These are phyloP conservation scores for Operophtera brumata DNA, from an alignment of 2,888 invertebrate genomes.

Conservation along the genomic window DNA sequence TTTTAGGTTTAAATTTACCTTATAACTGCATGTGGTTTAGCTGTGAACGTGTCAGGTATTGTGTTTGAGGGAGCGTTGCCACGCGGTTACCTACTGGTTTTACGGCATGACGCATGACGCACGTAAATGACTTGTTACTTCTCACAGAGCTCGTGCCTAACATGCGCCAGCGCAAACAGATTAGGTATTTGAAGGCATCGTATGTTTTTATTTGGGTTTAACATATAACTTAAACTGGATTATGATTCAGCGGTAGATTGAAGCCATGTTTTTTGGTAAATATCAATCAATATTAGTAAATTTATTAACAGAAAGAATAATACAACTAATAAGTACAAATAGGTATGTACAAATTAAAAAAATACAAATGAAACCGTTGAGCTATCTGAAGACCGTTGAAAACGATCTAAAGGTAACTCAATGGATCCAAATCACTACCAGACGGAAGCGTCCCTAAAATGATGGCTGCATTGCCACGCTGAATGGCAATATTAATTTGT, in stretches of 20 bases:
- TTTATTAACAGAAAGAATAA: too few relatives aligned
- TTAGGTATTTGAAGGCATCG: background rate
- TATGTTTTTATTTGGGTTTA: conserved; percentile 3
- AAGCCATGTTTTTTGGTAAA: background rate
- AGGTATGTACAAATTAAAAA: too few relatives aligned
- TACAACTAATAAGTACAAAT: too few relatives aligned
- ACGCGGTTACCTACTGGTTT: conserved; percentile 16
- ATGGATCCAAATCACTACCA: too few relatives aligned
- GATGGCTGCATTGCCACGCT: too few relatives aligned
- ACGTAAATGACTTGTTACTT: conserved; percentile 24
- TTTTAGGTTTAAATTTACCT: background rate
- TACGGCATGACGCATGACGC: conserved; percentile 30
- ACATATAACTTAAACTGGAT: background rate
- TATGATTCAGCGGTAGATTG: conserved; percentile 5
- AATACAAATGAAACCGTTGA: too few relatives aligned
- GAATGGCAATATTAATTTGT: too few relatives aligned
- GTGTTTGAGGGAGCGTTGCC: conserved; percentile 13
- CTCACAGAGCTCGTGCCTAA: conserved; percentile 20
- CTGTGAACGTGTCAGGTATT: conserved; percentile 25
- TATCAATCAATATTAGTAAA: background rate
- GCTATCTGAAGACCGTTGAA: too few relatives aligned
- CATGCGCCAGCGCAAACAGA: conserved; percentile 12
- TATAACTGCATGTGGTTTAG: conserved; percentile 7
- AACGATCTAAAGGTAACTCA: too few relatives aligned
- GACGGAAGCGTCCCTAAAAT: too few relatives aligned